These are phyloP conservation scores for Daphoenositta chrysoptera DNA, from an alignment of 2,113 vertebrate species.

Conservation along the genomic window DNA sequence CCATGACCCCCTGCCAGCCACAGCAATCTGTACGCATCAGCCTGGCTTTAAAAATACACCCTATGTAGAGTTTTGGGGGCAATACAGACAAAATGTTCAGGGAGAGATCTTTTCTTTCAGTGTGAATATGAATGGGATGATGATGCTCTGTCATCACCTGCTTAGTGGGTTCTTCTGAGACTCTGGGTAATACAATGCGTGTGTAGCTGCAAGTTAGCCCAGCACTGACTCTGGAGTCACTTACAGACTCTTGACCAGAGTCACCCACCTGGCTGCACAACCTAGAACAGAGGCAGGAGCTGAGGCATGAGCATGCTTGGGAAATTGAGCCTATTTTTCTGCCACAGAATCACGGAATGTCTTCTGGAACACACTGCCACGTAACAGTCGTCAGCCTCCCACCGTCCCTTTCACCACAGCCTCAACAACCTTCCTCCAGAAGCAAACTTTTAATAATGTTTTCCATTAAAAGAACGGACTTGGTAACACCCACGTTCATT, in stretches of 20 bases:
- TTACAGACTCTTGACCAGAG: not conserved
- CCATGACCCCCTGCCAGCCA: not conserved
- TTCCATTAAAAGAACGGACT: not conserved
- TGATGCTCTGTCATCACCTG: not conserved
- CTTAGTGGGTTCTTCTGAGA: not conserved
- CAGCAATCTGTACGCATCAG: not conserved
- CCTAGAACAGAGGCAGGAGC: not conserved
- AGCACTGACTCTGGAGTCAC: not conserved
- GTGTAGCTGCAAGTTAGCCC: not conserved
- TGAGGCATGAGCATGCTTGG: not conserved
- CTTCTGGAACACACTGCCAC: not conserved
- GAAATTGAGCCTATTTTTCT: not conserved
- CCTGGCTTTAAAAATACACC: not conserved
- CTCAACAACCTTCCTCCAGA: not conserved
- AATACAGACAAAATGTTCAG: not conserved
- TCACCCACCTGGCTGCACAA: not conserved
- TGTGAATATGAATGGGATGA: not conserved
- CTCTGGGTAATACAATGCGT: not conserved
- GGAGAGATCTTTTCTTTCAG: not conserved
- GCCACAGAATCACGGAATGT: not conserved
- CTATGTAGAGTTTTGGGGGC: not conserved
- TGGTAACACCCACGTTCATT: not conserved
- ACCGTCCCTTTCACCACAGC: not conserved
- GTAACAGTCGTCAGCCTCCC: not conserved
- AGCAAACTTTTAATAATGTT: not conserved